Evolutionary conservation across 2,888 invertebrate species (phyloP), one percentile per base, ranked within the genome.

Genomic region (Trichopria drosophilae): DNA sequence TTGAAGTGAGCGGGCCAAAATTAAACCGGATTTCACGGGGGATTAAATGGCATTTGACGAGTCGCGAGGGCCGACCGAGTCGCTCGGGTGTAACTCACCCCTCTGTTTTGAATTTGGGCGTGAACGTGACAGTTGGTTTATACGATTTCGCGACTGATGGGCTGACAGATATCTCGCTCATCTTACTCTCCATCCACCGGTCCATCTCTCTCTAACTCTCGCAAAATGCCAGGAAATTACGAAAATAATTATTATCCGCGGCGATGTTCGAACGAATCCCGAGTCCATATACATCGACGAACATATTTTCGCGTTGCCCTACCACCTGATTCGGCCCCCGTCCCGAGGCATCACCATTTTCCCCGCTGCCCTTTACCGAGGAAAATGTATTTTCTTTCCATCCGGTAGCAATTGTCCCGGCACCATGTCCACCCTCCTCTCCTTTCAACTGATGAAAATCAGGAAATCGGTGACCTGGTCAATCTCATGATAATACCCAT

Each of bases 201-300:
- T n/a, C n/a, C n/a, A n/a, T n/a, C n/a, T n/a, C n/a, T n/a, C n/a
- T 64, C 55, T 49, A 53, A 46, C 60, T 60, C 62, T 59, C 59
- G 60, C 55, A 62, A 59, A 61, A 63, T 65, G 61, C 61, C 68
- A 68, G 69, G 68, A 71, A 69, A 69, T 71, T 67, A 71, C 65
- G 69, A 69, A 69, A 71, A 71, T 69, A 70, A 68, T 69, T 65
- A 62, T 63, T 58, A 63, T 62, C 59, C 53, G 50, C 59, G 60
- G 53, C n/a, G n/a, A n/a, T n/a, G n/a, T n/a, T n/a, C n/a, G n/a
- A n/a, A n/a, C n/a, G n/a, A n/a, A n/a, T n/a, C n/a, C n/a, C n/a
- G n/a, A n/a, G n/a, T n/a, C n/a, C n/a, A n/a, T n/a, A n/a, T n/a
- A n/a, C n/a, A n/a, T n/a, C n/a, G n/a, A n/a, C n/a, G n/a, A n/a